A percentile compares a stretch with the other conserved stretches of the same genome.
phyloP scores from a whole-genome alignment of 2,113 vertebrate genomes.

The Silurus asotus region DNA sequence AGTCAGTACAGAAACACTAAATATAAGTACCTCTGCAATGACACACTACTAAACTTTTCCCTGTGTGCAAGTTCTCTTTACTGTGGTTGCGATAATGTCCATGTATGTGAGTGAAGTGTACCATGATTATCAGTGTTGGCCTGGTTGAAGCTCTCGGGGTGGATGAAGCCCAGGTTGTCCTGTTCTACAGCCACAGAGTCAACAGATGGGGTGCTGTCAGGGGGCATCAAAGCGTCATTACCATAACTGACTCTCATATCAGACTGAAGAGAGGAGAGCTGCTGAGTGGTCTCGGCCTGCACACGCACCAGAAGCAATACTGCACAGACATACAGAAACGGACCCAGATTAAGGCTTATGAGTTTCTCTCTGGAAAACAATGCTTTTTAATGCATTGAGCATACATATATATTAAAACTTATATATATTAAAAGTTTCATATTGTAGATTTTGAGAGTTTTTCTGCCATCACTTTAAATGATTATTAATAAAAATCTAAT shows the following conservation, averaged over 20 bases:
- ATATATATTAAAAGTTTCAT: no score
- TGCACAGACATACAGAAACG: constrained; percentile 38
- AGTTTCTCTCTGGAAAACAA: neutral
- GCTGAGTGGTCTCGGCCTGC: constrained; percentile 88
- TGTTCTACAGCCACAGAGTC: constrained; percentile 81
- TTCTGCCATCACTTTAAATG: no score
- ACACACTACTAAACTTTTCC: neutral
- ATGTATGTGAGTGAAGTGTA: constrained; percentile 59
- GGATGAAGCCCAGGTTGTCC: constrained; percentile 88
- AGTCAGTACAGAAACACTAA: neutral
- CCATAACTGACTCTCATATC: constrained; percentile 93
- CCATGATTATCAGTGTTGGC: constrained; percentile 96
- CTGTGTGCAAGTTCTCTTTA: neutral
- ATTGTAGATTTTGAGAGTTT: no score
- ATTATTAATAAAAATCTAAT: neutral
- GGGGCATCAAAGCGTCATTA: constrained; percentile 94
- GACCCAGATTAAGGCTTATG: neutral
- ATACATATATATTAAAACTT: neutral
- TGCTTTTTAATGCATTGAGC: neutral
- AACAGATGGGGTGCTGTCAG: constrained; percentile 85
- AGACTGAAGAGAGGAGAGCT: constrained; percentile 89
- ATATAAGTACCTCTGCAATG: neutral
- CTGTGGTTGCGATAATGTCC: neutral
- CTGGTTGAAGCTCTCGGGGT: constrained; percentile 91
- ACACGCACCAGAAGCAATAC: constrained; percentile 88